Base-by-base conservation (phyloP, 1,140 invertebrate species). In the Calephelis virginiensis region DNA sequence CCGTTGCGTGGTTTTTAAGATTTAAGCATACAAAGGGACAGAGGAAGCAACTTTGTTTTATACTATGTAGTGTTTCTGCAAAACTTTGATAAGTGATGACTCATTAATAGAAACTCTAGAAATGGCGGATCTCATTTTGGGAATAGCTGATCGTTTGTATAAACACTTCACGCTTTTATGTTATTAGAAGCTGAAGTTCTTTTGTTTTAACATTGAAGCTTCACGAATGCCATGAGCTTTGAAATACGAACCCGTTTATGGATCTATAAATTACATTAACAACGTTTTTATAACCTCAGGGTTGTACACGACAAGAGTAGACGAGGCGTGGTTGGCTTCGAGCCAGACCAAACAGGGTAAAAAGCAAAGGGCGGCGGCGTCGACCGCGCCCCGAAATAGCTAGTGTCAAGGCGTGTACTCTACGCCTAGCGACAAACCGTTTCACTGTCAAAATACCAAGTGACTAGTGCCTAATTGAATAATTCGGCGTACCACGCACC, bases 281-380 rank as follows among this genome's bases (percentile, higher is more conserved):
- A 40, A 56, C 50, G 63, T 69, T 60, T 56, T 67, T 65, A 65
- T 65, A 73, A 70, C 70, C 68, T 70, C 45, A 64, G 56, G 65
- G 49, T 48, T 62, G 66, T 68, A 40, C 63, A 40, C 48, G 40
- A 28, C 10, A n/a, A 76, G 72, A 82, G 79, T 68, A 78, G 76
- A 68, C 77, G 73, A 77, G 78, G 78, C 81, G 80, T 74, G 84
- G 77, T 87, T 90, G 88, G 88, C 85, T 68, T n/a, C n/a, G 67
- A 73, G 83, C 86, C 86, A 89, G 88, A 76, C 76, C 80, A 86
- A 88, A 89, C 83, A 86, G 86, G 88, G 85, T 88, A 90, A 90
- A 90, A 89, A 88, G 82, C 76, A 83, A 71, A 86, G 81, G 85
- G 85, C 82, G 85, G 79, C 79, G 84, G 73, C 85, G 81, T 70